These are phyloP conservation scores for Dromococcyx pavoninus DNA, from an alignment of 2,797 vertebrate genomes.

Conservation along the genomic window DNA sequence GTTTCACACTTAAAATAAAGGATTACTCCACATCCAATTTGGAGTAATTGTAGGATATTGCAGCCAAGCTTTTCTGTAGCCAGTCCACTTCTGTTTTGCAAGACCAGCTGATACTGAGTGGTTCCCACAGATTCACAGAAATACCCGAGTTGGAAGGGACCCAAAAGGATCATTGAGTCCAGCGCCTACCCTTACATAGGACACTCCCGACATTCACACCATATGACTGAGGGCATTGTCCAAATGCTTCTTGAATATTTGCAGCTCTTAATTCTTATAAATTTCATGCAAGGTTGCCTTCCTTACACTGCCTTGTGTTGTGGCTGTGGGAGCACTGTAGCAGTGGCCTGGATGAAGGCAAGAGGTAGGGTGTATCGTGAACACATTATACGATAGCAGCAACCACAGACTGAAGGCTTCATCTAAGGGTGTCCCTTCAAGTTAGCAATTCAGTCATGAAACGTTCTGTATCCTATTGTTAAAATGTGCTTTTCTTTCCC, in stretches of 20 bases:
- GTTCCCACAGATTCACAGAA: not conserved
- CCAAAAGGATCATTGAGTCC: too few relatives aligned
- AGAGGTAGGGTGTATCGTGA: not conserved
- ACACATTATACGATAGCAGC: not conserved
- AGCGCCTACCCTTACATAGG: too few relatives aligned
- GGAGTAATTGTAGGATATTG: not conserved
- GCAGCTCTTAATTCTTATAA: not conserved
- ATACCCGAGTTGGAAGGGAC: too few relatives aligned
- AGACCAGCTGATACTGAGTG: not conserved
- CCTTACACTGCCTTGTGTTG: not conserved
- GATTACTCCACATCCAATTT: not conserved
- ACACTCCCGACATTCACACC: too few relatives aligned
- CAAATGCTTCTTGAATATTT: too few relatives aligned
- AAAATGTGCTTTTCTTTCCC: not conserved
- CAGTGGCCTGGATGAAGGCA: not conserved
- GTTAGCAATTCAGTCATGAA: not conserved
- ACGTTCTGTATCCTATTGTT: not conserved
- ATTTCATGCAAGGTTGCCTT: not conserved
- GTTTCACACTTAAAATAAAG: not conserved
- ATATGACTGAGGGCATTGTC: too few relatives aligned
- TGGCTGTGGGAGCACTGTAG: not conserved
- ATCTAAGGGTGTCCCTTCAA: not conserved
- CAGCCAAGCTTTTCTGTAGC: not conserved
- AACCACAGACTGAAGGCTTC: not conserved
- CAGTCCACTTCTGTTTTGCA: rapidly evolving